A percentile compares a stretch with the other conserved stretches of the same genome.
These are phyloP conservation scores for Hemicrepidius hirtus DNA, from an alignment of 2,888 invertebrate species.

Conservation along the genomic window DNA sequence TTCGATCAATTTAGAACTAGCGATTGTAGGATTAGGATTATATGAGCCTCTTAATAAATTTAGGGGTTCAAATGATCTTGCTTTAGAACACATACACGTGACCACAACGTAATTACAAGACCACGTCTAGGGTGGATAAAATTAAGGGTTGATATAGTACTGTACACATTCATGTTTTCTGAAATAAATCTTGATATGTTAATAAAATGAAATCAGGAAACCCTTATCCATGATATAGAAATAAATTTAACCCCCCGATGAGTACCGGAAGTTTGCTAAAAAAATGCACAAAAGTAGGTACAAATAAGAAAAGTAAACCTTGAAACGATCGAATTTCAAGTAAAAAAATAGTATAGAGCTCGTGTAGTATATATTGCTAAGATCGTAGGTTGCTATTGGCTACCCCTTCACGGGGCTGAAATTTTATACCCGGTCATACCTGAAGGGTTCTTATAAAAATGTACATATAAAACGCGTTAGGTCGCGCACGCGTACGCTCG, in stretches of 20 bases:
- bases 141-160: no score
- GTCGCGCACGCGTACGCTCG: constrained; percentile 68
- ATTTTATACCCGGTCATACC: constrained; percentile 64
- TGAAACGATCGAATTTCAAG: constrained; percentile 64
- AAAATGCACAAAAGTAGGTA: constrained; percentile 51
- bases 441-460: constrained; percentile 69
- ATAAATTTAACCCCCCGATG: not conserved
- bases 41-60: constrained; percentile 2
- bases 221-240: not conserved
- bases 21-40: constrained; percentile 22
- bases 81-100: not conserved
- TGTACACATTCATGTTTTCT: no score
- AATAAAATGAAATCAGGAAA: not conserved
- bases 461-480: constrained; percentile 70
- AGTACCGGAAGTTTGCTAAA: constrained; percentile 39
- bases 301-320: constrained; percentile 63
- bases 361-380: constrained; percentile 52
- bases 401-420: constrained; percentile 68
- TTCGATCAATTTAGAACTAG: not conserved
- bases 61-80: not conserved
- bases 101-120: not conserved
- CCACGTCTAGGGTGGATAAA: no score
- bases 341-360: constrained; percentile 58
- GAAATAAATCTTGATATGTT: no score
- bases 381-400: constrained; percentile 68